A percentile compares a stretch with the other conserved stretches of the same genome.
Evolutionary conservation across 2,113 vertebrate species (phyloP).

Genomic region (Xenopus tropicalis): DNA sequence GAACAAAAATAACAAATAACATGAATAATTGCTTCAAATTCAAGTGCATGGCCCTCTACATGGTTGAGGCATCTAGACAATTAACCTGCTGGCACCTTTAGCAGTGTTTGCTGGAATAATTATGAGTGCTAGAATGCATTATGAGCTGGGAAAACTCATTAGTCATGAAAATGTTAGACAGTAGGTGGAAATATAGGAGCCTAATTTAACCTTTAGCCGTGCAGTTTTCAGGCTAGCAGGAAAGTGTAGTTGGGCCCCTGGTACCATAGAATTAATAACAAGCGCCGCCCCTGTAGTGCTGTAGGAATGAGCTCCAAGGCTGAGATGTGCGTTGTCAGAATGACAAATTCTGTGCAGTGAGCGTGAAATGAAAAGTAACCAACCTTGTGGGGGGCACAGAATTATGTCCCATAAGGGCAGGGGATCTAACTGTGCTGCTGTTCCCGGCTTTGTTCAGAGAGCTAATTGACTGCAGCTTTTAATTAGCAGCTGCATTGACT

Average conservation of each 20-base stretch:
- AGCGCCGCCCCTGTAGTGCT: not conserved
- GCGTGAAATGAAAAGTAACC: slow-evolving; percentile 8
- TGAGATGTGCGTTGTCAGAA: slow-evolving; percentile 1
- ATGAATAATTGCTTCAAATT: too few species aligned
- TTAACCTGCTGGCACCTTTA: too few species aligned
- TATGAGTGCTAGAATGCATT: too few species aligned
- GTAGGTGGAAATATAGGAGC: too few species aligned
- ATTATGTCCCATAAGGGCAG: slow-evolving; percentile 25
- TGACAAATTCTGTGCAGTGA: not conserved
- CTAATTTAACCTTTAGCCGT: too few species aligned
- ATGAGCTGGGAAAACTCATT: too few species aligned
- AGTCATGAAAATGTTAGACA: too few species aligned
- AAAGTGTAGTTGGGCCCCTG: not conserved
- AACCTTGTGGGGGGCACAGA: slow-evolving; percentile 13
- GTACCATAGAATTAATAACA: not conserved
- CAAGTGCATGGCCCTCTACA: too few species aligned
- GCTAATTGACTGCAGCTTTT: slow-evolving; percentile 44
- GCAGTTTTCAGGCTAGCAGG: too few species aligned
- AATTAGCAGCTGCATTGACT: slow-evolving; percentile 33
- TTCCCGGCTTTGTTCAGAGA: slow-evolving; percentile 13
- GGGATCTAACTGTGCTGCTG: slow-evolving; percentile 15
- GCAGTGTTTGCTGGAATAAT: too few species aligned
- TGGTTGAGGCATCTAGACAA: too few species aligned
- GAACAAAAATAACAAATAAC: too few species aligned
- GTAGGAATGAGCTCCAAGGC: not conserved